Base-by-base conservation (phyloP, 1,140 invertebrate genomes). In the Drosophila kohkoa region DNA sequence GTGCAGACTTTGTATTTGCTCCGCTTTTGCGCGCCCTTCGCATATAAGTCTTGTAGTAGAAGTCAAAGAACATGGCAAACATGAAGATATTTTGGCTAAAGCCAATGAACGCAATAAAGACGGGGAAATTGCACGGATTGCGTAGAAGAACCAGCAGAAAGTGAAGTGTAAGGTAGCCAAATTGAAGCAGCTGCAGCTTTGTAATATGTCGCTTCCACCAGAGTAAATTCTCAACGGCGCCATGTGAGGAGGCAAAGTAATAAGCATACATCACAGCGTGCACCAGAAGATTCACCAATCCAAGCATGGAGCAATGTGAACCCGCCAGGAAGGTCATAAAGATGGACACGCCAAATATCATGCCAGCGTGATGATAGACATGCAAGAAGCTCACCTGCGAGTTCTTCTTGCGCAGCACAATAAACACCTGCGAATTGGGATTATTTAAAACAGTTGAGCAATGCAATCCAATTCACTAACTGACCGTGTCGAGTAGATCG, bases 361-460 rank as follows among this genome's bases (percentile, higher is more conserved):
- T 97, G 1, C 95, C 95, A 5, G 94, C 94, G 85, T 98, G 97
- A 91, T 98, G 97, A 90, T 97, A 97, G 0, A 98, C 94, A 77
- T 98, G 97, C 3, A 98, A 94, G 82, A 97, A 96, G 10, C 96
- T 95, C 3, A 97, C 93, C 93, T 98, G 96, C 69, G 95, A 95
- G 66, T 96, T 94, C 89, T 98, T 98, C 91, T 98, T 98, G 3
- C 96, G 94, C 51, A 97, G 81, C 54, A 97, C 94, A 82, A 97
- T 96, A 87, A 97, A 97, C n/a, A 97, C 93, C 88, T 94, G 65
- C 1, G 41, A 75, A 15, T 16, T 25, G 16, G 5, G 1, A 15
- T 13, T n/a, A 8, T 11, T 35, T 10, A 45, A 64, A 10, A n/a
- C 0, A 1, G 13, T 10, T 15, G 2, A 16, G 6, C 28, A 15